Base-by-base conservation (phyloP, 2,113 vertebrate species). In the Nycticorax nycticorax region DNA sequence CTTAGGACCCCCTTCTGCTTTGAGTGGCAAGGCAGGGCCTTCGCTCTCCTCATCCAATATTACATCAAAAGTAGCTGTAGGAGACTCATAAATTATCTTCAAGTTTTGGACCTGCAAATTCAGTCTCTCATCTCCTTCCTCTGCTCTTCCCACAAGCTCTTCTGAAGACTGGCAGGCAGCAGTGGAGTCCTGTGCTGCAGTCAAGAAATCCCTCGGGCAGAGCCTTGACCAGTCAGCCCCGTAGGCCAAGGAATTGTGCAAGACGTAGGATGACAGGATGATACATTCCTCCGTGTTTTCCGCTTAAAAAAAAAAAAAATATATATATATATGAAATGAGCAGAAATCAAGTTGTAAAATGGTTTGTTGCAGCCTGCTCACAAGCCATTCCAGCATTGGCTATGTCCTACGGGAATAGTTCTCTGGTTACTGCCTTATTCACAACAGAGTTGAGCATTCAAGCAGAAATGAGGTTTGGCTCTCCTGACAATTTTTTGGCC, bases 211-310 rank as follows among this genome's bases (percentile, higher is more conserved):
- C 63, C 6, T 52, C 0, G 98, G 97, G 11, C 97, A 96, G 27
- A 99, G 92, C 81, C 97, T 97, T 19, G 99, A 99, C 99, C 99
- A 99, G 97, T 99, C 99, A 1, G 99, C 99, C 56, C 99, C 99
- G 0, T 99, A 99, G 5, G 99, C 99, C 94, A 99, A 87, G 5
- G 99, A 99, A 79, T 98, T 98, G 97, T 99, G 98, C 68, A 99
- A 92, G 45, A 98, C 96, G 3, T 99, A 99, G 39, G 99, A 99
- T 7, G 98, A 97, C 24, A 98, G 91, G 27, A 99, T 91, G 5
- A 98, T 60, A 71, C 98, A 99, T 1, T 96, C 64, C 17, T 98
- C 98, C 33, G 74, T 97, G 67, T 96, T 94, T 86, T 98, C 97
- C 45, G 98, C 99, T 99, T 0, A 5, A 50, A 60, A 92, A 41